Evolutionary conservation across 2,888 invertebrate genomes (phyloP).

Genomic region (Eurytoma adleriae): DNA sequence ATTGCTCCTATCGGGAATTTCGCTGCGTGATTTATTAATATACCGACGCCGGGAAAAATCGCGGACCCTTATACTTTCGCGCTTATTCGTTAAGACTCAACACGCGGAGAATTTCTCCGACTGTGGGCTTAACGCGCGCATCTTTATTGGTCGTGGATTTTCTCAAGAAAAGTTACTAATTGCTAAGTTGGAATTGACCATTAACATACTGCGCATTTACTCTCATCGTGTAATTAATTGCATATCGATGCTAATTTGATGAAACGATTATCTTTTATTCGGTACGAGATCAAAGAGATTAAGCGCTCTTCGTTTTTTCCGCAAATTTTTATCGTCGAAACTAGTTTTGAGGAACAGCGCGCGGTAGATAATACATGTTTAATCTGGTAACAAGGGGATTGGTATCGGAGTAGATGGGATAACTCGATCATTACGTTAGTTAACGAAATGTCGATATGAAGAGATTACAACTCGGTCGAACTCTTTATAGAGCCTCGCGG

Average conservation of each 20-base stretch:
- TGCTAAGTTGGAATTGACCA: too few species aligned
- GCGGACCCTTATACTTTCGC: too few species aligned
- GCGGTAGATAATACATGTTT: not conserved
- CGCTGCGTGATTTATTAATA: constrained; percentile 26
- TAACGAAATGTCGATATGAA: constrained; percentile 46
- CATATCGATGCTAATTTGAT: too few species aligned
- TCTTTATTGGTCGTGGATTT: not conserved
- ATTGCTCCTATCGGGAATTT: constrained; percentile 43
- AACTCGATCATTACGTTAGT: constrained; percentile 39
- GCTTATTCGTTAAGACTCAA: too few species aligned
- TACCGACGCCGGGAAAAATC: not conserved
- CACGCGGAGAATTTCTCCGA: not conserved
- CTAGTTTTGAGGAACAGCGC: too few species aligned
- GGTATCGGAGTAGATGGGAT: constrained; percentile 31
- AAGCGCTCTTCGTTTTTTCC: too few species aligned
- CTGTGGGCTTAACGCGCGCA: not conserved
- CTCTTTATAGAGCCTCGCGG: constrained; percentile 6
- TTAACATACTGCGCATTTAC: too few species aligned
- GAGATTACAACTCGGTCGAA: constrained; percentile 31
- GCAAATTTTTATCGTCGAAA: too few species aligned
- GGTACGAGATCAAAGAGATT: too few species aligned
- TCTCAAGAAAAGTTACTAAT: too few species aligned
- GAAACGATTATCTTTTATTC: too few species aligned
- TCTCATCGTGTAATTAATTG: too few species aligned
- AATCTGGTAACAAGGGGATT: constrained; percentile 27